A percentile compares a stretch with the other conserved stretches of the same genome.
Conservation (phyloP, 2,888 invertebrate species). For the Pocota personata region DNA sequence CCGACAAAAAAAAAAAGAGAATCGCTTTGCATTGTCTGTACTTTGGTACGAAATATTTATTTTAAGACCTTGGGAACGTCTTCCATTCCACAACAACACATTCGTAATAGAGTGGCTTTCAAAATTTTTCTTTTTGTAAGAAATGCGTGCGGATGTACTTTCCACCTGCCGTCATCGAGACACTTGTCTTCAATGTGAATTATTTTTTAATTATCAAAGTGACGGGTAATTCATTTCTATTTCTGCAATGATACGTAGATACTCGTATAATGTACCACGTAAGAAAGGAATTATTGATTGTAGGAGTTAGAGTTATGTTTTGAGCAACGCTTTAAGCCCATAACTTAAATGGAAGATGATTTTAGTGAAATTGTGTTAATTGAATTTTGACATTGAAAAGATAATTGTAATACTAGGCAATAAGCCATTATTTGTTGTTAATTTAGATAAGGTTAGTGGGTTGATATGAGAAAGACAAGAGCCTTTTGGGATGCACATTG, state of each 20-base stretch:
- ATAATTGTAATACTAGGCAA: no score
- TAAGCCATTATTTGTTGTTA: no score
- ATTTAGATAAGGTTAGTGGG: no score
- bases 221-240: not conserved
- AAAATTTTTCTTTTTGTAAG: not conserved
- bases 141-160: slow-evolving; percentile 1
- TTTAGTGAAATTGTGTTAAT: not conserved
- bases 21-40: not conserved
- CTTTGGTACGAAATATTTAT: not conserved
- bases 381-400: no score
- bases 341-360: no score
- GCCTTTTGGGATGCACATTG: no score
- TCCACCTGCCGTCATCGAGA: not conserved
- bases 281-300: not conserved
- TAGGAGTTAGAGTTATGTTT: not conserved
- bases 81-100: not conserved
- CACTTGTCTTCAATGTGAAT: slow-evolving; percentile 4
- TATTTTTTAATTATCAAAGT: not conserved
- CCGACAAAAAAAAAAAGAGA: not conserved
- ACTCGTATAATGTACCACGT: not conserved
- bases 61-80: slow-evolving; percentile 26
- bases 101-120: slow-evolving; percentile 6
- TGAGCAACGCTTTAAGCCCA: not conserved
- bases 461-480: no score
- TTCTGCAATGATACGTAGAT: not conserved